phyloP scores from a whole-genome alignment of 2,888 invertebrate species.

The Cheilosia grossa region DNA sequence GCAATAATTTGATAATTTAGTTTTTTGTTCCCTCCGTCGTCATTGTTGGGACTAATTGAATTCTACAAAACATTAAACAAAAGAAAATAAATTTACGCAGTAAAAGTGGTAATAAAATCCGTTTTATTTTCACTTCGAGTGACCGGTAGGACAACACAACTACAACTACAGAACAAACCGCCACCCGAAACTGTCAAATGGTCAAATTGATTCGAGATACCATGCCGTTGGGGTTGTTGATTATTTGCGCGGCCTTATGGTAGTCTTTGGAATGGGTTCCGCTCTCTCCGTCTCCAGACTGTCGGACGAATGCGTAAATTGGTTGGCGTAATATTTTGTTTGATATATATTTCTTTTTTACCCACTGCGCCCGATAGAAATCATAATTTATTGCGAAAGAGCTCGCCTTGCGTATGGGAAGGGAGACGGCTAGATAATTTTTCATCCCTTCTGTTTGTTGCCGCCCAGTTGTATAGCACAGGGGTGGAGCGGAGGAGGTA shows the following conservation, averaged over 20 bases:
- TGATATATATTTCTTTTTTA: slow-evolving; percentile 71
- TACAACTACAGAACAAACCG: not conserved
- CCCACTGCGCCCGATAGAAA: slow-evolving; percentile 79
- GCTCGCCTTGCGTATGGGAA: slow-evolving; percentile 16
- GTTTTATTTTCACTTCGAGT: slow-evolving; percentile 57
- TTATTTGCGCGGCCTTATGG: not conserved
- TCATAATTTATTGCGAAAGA: slow-evolving; percentile 82
- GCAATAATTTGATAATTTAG: slow-evolving; percentile 68
- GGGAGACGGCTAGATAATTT: slow-evolving; percentile 45
- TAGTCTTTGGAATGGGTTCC: not conserved
- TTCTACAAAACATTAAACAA: slow-evolving; percentile 73
- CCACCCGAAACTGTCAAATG: slow-evolving; percentile 57
- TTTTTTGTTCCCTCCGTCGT: slow-evolving; percentile 17
- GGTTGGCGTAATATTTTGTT: slow-evolving; percentile 50
- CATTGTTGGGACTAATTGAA: slow-evolving; percentile 68
- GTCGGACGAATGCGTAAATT: slow-evolving; percentile 48
- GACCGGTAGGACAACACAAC: no score
- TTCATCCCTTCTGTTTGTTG: slow-evolving; percentile 24
- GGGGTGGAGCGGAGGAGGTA: not conserved
- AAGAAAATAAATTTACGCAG: slow-evolving; percentile 68
- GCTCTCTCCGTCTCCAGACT: not conserved
- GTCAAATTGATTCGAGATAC: slow-evolving; percentile 68
- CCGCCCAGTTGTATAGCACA: slow-evolving; percentile 3
- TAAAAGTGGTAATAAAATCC: slow-evolving; percentile 70
- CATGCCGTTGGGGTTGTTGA: slow-evolving; percentile 2